A percentile compares a stretch with the other conserved stretches of the same genome.
These are phyloP conservation scores for Avahi laniger DNA, from an alignment of 2,797 vertebrate species.

Conservation along the genomic window DNA sequence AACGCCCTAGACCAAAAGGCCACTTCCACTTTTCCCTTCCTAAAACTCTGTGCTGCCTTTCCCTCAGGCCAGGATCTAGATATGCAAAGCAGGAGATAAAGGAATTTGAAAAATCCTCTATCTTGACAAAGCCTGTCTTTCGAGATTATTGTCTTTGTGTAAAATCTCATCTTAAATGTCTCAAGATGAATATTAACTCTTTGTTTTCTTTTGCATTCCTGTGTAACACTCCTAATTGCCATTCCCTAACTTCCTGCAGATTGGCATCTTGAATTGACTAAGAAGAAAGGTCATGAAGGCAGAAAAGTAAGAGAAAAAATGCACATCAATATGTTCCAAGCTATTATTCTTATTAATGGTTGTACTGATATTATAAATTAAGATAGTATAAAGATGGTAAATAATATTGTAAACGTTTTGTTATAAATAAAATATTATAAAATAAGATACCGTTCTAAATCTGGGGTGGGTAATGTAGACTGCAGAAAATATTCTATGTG, in stretches of 20 bases:
- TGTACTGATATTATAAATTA: neutral
- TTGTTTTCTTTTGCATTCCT: neutral
- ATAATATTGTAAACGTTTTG: neutral
- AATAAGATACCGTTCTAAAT: neutral
- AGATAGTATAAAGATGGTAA: neutral
- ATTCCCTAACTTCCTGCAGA: neutral
- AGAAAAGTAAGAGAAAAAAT: neutral
- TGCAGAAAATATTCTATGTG: neutral
- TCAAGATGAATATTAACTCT: neutral
- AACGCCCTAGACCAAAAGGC: neutral
- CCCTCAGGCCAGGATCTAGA: neutral
- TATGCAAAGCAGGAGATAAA: neutral
- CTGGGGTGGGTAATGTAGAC: neutral
- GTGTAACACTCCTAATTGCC: neutral
- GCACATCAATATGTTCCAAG: too few relatives aligned
- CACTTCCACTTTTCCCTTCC: neutral
- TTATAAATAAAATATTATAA: neutral
- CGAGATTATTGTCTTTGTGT: neutral
- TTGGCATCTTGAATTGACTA: neutral
- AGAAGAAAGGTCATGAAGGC: neutral
- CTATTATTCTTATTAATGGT: neutral
- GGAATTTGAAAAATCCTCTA: neutral
- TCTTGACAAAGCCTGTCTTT: neutral
- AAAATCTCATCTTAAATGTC: constrained; percentile 11
- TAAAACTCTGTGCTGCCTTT: neutral